Conservation (phyloP, 2,113 vertebrate species). For the Struthio camelus region DNA sequence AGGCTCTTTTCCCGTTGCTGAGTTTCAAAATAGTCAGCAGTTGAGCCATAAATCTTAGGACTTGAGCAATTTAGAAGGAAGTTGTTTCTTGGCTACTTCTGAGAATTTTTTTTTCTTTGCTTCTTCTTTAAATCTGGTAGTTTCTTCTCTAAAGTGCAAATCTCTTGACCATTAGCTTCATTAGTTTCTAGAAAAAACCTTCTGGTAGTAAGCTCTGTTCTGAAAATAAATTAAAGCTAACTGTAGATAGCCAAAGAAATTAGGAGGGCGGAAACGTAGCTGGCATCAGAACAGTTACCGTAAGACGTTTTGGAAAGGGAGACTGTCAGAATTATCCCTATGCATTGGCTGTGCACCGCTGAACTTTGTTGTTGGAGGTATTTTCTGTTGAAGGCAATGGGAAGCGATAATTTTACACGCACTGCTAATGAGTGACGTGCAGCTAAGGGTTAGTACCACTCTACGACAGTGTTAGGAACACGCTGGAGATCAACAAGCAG, state of each 20-base stretch:
- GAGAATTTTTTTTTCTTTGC: not conserved
- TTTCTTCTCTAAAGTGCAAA: not conserved
- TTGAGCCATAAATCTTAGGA: not conserved
- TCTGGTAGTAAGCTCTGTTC: not conserved
- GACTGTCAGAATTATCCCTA: not conserved
- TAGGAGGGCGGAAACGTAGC: not conserved
- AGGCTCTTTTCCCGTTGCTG: not conserved
- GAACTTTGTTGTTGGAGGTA: not conserved
- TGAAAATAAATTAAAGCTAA: not conserved
- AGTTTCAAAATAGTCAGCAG: not conserved
- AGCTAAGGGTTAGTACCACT: not conserved
- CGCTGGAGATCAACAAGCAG: not conserved
- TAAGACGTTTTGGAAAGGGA: too few relatives aligned
- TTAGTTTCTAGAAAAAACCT: not conserved
- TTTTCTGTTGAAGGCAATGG: not conserved
- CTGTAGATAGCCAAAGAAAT: not conserved
- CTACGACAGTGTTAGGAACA: not conserved
- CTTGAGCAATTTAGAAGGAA: not conserved
- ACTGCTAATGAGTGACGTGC: not conserved
- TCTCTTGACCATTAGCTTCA: not conserved
- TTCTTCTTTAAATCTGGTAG: not conserved
- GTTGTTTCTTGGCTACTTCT: not conserved
- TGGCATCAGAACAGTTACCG: too few relatives aligned
- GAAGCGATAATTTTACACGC: not conserved
- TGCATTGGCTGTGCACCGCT: not conserved